phyloP scores from a whole-genome alignment of 2,888 invertebrate species.

The Schrankia costaestrigalis region DNA sequence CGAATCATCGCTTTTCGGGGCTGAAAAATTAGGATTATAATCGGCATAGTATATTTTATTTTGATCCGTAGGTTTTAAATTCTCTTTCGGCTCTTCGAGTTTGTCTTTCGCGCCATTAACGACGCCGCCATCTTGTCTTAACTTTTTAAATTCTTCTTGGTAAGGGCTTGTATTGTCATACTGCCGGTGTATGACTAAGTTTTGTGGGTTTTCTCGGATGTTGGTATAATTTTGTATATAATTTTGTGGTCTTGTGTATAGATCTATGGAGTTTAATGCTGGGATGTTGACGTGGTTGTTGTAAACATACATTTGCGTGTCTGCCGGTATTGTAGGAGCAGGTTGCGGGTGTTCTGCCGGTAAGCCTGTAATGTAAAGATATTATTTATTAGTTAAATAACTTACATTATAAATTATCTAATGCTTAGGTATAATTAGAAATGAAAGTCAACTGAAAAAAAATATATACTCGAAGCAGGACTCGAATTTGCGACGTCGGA shows the following conservation, averaged over 20 bases:
- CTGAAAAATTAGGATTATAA: conserved; percentile 34
- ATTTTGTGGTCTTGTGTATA: conserved; percentile 55
- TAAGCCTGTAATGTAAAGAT: conserved; percentile 53
- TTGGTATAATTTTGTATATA: conserved; percentile 53
- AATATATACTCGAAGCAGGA: too few species aligned
- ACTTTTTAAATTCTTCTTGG: conserved; percentile 56
- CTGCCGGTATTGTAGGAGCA: conserved; percentile 38
- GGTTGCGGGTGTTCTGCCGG: conserved; percentile 39
- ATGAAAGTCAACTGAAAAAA: too few species aligned
- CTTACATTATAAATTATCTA: too few species aligned
- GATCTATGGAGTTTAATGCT: conserved; percentile 45
- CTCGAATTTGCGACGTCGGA: too few species aligned
- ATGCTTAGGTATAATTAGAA: too few species aligned
- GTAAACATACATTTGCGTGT: conserved; percentile 56
- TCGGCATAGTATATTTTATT: conserved; percentile 56
- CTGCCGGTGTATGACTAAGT: conserved; percentile 63
- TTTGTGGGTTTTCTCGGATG: conserved; percentile 64
- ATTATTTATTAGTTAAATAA: too few species aligned
- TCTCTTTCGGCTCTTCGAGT: conserved; percentile 63
- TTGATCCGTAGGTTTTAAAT: conserved; percentile 58
- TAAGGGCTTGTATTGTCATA: conserved; percentile 59
- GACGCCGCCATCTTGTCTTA: conserved; percentile 36
- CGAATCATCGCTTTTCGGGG: conserved; percentile 36
- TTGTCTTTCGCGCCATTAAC: conserved; percentile 40
- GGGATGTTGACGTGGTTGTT: conserved; percentile 52